Conservation (phyloP, 2,888 invertebrate genomes). For the Dusona sp. region DNA sequence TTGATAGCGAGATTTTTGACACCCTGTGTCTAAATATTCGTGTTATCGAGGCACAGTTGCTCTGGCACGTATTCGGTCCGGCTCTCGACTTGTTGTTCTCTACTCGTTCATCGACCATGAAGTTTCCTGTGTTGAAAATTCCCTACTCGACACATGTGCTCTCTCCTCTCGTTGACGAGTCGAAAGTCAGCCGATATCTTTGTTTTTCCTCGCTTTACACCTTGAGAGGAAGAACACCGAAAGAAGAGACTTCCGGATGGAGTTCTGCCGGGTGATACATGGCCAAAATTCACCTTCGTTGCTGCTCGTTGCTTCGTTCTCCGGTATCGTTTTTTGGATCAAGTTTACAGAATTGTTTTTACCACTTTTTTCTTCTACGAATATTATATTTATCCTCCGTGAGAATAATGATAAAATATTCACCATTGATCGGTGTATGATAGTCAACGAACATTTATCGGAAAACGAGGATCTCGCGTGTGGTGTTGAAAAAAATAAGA, state of each 20-base stretch:
- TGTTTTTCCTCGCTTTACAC: neutral
- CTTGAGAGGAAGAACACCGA: neutral
- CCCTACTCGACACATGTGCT: neutral
- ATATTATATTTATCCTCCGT: neutral
- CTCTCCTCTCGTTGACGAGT: neutral
- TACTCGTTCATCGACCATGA: neutral
- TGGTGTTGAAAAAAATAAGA: neutral
- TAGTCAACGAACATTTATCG: neutral
- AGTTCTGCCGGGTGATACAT: neutral
- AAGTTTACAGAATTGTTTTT: neutral
- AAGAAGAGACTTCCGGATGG: neutral
- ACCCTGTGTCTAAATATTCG: neutral
- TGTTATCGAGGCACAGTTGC: neutral
- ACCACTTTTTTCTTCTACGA: neutral
- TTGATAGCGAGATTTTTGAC: neutral
- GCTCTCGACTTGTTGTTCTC: slow-evolving; percentile 1
- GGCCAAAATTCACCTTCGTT: neutral
- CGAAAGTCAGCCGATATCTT: neutral
- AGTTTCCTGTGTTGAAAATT: neutral
- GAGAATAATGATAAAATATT: neutral
- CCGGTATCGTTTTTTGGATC: neutral
- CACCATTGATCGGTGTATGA: neutral
- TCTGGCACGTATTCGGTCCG: neutral
- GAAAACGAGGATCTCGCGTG: slow-evolving; percentile 6
- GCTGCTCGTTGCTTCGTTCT: neutral